Evolutionary conservation across 1,140 invertebrate species (phyloP).

Genomic region (Drosophila arizonae): DNA sequence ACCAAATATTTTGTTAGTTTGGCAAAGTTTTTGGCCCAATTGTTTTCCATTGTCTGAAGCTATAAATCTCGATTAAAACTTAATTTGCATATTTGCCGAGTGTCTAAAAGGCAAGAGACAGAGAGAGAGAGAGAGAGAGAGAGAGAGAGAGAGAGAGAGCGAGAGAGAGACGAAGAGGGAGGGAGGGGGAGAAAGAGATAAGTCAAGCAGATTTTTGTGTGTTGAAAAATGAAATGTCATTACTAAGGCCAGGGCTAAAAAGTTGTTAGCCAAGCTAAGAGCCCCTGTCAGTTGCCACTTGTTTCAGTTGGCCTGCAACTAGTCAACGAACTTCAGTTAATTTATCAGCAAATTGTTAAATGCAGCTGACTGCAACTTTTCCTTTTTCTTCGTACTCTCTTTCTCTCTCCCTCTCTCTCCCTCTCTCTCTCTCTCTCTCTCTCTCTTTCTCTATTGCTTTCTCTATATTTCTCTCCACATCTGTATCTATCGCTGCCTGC

Average conservation of each 20-base stretch:
- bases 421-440: too few relatives aligned
- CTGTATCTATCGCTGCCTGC: too few relatives aligned
- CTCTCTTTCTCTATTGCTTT: too few relatives aligned
- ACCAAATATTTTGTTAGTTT: slow-evolving; percentile 21
- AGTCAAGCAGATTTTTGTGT: slow-evolving; percentile 29
- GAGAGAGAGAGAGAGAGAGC: background rate
- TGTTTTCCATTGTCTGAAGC: slow-evolving; percentile 40
- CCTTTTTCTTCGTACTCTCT: too few relatives aligned
- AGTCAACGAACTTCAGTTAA: slow-evolving; percentile 43
- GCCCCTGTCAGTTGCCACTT: slow-evolving; percentile 50
- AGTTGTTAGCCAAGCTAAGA: slow-evolving; percentile 49
- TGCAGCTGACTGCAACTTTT: slow-evolving; percentile 34
- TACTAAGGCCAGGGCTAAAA: slow-evolving; percentile 56
- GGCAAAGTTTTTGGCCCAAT: slow-evolving; percentile 34
- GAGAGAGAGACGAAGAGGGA: too few relatives aligned
- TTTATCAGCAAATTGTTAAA: slow-evolving; percentile 74
- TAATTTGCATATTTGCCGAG: slow-evolving; percentile 50
- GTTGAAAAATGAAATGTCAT: slow-evolving; percentile 75
- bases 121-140: background rate
- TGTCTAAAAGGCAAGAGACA: background rate
- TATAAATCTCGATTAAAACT: slow-evolving; percentile 75
- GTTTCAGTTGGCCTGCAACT: slow-evolving; percentile 24
- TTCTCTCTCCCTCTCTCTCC: too few relatives aligned
- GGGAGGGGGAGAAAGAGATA: background rate
- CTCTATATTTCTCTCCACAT: too few relatives aligned